These are phyloP conservation scores for Oryzias sinensis DNA, from an alignment of 2,797 vertebrate species.

Conservation along the genomic window DNA sequence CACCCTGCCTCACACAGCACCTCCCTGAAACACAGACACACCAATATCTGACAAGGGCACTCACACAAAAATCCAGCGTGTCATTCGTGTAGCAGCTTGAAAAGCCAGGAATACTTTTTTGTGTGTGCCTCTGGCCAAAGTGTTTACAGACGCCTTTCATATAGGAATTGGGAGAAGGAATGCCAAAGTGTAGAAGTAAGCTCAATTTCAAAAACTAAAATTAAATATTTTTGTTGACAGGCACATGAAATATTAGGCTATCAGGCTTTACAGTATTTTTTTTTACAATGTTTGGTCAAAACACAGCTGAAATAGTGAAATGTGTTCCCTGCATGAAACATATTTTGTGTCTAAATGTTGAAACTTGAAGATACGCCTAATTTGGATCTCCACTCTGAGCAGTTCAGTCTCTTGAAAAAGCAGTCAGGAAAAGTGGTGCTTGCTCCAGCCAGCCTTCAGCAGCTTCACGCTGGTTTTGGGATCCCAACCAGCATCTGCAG, in stretches of 20 bases:
- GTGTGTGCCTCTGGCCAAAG: conserved; percentile 33
- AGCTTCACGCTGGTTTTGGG: conserved; percentile 1
- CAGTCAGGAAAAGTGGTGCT: too few species aligned
- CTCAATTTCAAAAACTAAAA: conserved; percentile 25
- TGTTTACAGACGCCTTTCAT: conserved; percentile 63
- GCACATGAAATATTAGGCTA: too few species aligned
- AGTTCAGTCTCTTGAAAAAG: too few species aligned
- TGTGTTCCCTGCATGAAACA: conserved; percentile 1
- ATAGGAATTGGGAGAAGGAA: conserved; percentile 66
- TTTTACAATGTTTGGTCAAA: not conserved
- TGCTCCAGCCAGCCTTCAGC: not conserved
- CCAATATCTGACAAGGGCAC: conserved; percentile 2
- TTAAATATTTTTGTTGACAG: conserved; percentile 15
- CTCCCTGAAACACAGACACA: conserved; percentile 17
- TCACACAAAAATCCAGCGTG: conserved; percentile 19
- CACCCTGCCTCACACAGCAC: conserved; percentile 48
- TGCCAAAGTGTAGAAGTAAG: conserved; percentile 31
- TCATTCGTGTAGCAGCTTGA: conserved; percentile 69
- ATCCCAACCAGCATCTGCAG: conserved; percentile 27
- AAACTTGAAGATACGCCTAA: too few species aligned
- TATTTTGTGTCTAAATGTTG: too few species aligned
- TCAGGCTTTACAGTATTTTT: too few species aligned
- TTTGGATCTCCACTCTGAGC: too few species aligned
- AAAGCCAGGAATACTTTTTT: conserved; percentile 47
- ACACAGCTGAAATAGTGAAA: conserved; percentile 7